Evolutionary conservation across 2,888 invertebrate species (phyloP), one percentile per base, ranked within the genome.

Genomic region (Zhuqinia jingwanae): DNA sequence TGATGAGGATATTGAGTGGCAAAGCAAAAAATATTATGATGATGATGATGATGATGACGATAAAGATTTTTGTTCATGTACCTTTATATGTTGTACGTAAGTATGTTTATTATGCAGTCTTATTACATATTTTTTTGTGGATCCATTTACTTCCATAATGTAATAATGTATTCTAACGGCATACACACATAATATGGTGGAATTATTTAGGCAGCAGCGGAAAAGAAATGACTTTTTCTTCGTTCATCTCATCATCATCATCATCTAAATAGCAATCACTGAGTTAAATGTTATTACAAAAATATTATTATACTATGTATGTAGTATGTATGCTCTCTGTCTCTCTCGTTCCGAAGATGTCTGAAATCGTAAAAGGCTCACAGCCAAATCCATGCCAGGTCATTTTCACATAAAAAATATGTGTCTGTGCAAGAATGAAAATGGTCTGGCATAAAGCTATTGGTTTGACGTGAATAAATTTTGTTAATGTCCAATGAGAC

Each of bases 391-490:
- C n/a, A n/a, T n/a, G n/a, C n/a, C 60, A 60, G 73, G 85, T 85
- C 85, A 78, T 53, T 56, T 56, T 68, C 65, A 65, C 20, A 36
- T 68, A 45, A 82, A 75, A 60, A n/a, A 73, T 63, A 27, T n/a
- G n/a, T n/a, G n/a, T n/a, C n/a, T 36, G 70, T 65, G 50, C 50
- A 73, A 75, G 45, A 2, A 36, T 36, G 60, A 25, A 2, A 15
- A n/a, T 65, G 58, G n/a, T n/a, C n/a, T n/a, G 20, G 45, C 0
- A 25, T 45, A 70, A 11, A 53, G 45, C 15, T 8, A 76, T 85
- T 47, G 47, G 27, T 50, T 70, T 78, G 70, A 85, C 70, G 60
- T 78, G 78, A 79, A 85, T 85, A 79, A 79, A 85, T 85, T 85
- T 85, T 85, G 78, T 68, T 78, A 85, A 85, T 78, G 76, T 78